These are phyloP conservation scores for Holothuria leucospilota DNA, from an alignment of 53 echinoderm and acorn worm genomes.

Conservation along the genomic window DNA sequence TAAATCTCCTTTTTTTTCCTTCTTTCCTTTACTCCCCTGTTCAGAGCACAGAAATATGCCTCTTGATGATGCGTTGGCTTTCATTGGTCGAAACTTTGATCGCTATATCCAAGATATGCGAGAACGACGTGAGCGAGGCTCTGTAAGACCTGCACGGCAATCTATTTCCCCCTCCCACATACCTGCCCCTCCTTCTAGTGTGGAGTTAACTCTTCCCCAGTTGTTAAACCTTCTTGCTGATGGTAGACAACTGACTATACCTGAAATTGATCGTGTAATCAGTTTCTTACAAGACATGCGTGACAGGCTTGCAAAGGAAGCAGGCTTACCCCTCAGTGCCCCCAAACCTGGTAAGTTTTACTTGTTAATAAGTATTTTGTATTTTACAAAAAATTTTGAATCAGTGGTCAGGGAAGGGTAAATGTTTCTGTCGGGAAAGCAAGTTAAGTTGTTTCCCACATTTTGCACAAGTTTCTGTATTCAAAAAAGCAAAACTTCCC, in stretches of 20 bases:
- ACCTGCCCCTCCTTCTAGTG: constrained; percentile 18
- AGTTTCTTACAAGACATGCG: constrained; percentile 81
- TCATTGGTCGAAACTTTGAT: constrained; percentile 93
- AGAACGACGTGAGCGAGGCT: constrained; percentile 64
- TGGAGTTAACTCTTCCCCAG: constrained; percentile 92
- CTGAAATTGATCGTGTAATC: constrained; percentile 89
- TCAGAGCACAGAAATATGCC: constrained; percentile 99
- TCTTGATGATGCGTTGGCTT: constrained; percentile 90
- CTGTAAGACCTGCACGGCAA: constrained; percentile 38
- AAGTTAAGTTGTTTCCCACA: no score
- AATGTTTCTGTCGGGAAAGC: no score
- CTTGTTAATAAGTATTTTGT: no score
- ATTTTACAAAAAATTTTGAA: no score
- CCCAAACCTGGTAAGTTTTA: constrained; percentile 56
- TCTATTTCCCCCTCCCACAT: constrained; percentile 39
- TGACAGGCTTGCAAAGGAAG: constrained; percentile 77
- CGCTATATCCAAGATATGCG: constrained; percentile 90
- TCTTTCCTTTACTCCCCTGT: constrained; percentile 37
- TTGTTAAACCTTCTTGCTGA: constrained; percentile 93
- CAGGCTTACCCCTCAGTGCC: constrained; percentile 60
- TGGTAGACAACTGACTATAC: constrained; percentile 87
- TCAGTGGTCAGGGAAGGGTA: no score
- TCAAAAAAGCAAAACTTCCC: no score
- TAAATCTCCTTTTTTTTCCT: neutral
- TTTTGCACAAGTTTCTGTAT: no score